Base-by-base conservation (phyloP, 2,888 invertebrate genomes). In the Eilema caniola region DNA sequence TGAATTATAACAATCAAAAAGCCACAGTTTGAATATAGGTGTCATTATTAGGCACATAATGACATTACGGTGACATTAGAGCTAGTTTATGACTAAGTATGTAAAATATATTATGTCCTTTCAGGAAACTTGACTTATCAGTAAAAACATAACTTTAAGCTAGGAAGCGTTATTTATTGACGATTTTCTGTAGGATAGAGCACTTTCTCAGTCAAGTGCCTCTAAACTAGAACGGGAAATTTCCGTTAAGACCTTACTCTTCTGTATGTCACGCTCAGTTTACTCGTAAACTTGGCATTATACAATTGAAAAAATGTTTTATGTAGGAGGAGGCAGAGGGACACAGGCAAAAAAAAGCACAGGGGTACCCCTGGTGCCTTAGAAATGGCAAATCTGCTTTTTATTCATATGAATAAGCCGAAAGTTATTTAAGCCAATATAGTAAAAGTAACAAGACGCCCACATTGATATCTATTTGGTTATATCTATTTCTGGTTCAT, bases 121-220 rank as follows among this genome's bases (percentile, higher is more conserved):
- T 16, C 41, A 4, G 16, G 16, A 16, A 41, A 41, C 53, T 7
- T 7, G 1, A 20, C 47, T 47, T 41, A 16, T 41, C 41, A 41
- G 16, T 41, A 47, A 20, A 20, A 47, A 20, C 20, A 5, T 47
- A 47, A 37, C 37, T 20, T 20, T 47, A 47, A 47, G 20, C 47
- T 20, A 20, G 20, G 20, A 20, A 47, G 47, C 53, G n/a, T 53
- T 53, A n/a, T n/a, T 53, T 53, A n/a, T n/a, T 7, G 47, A 47
- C 53, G 20, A 53, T 53, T n/a, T n/a, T 53, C 53, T 53, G n/a
- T 53, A n/a, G 53, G n/a, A 53, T 53, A 53, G 53, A 53, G n/a
- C 53, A 53, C 20, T 47, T n/a, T 8, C 53, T 1, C 53, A 53
- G 53, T n/a, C n/a, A 8, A n/a, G 53, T 53, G 2, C 20, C 47